phyloP scores from a whole-genome alignment of 2,113 vertebrate species.

The Tiliqua scincoides region DNA sequence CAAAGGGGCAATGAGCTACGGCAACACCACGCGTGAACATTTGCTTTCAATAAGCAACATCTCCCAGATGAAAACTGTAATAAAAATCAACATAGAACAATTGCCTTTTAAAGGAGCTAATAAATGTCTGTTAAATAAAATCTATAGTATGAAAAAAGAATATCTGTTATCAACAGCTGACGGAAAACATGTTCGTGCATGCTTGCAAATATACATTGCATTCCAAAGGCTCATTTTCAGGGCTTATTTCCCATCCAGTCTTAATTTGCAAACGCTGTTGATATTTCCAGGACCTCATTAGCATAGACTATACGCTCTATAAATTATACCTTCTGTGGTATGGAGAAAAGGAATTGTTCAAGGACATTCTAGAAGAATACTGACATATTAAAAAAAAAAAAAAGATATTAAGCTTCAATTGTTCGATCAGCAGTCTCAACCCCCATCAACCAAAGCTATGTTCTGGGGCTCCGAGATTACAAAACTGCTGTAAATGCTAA shows the following conservation, averaged over 20 bases:
- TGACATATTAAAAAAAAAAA: not conserved
- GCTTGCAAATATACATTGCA: constrained; percentile 43
- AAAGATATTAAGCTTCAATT: constrained; percentile 48
- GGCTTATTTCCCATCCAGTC: constrained; percentile 41
- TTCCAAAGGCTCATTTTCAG: constrained; percentile 37
- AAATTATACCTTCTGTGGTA: constrained; percentile 54
- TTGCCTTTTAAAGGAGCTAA: constrained; percentile 13
- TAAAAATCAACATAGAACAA: not conserved
- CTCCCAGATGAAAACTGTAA: not conserved
- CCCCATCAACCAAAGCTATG: constrained; percentile 41
- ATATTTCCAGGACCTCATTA: constrained; percentile 55
- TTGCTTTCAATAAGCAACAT: constrained; percentile 20
- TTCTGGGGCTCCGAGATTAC: constrained; percentile 47
- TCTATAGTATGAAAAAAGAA: constrained; percentile 34
- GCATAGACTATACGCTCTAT: constrained; percentile 43
- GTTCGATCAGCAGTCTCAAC: constrained; percentile 39
- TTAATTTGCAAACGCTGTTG: constrained; percentile 57
- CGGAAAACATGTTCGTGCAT: constrained; percentile 36
- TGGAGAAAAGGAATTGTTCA: constrained; percentile 51
- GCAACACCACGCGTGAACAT: not conserved
- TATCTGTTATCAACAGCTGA: constrained; percentile 40
- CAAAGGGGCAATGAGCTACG: not conserved
- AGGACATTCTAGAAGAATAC: constrained; percentile 59
- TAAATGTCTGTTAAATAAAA: constrained; percentile 36
- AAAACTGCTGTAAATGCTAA: constrained; percentile 42